These are phyloP conservation scores for Ophiothrix spiculata DNA, from an alignment of 35 echinoderm and acorn worm genomes.

Conservation along the genomic window DNA sequence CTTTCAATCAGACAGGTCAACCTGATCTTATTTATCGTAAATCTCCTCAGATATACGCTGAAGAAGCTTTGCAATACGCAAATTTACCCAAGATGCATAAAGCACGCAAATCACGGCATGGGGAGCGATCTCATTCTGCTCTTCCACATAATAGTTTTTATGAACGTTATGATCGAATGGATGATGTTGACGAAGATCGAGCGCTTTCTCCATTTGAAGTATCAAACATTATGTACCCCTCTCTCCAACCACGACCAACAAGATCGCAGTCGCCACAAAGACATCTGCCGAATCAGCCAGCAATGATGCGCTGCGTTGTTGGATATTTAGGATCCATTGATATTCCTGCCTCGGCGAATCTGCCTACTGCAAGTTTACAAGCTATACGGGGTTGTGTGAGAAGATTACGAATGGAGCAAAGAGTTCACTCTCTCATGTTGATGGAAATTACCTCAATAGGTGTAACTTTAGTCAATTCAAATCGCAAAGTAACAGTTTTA, in stretches of 20 bases:
- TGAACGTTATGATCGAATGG: constrained; percentile 61
- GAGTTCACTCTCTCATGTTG: constrained; percentile 87
- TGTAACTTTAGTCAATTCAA: constrained; percentile 72
- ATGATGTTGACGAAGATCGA: constrained; percentile 60
- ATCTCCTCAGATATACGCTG: constrained; percentile 39
- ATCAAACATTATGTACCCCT: constrained; percentile 82
- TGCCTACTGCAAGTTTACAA: constrained; percentile 94
- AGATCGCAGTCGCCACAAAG: constrained; percentile 4
- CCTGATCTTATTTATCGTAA: constrained; percentile 45
- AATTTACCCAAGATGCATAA: constrained; percentile 40
- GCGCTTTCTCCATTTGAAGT: constrained; percentile 84
- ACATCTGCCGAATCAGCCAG: constrained; percentile 1
- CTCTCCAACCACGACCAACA: not conserved
- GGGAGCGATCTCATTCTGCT: constrained; percentile 34
- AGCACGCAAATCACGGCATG: constrained; percentile 29
- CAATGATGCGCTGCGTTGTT: constrained; percentile 59
- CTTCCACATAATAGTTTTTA: constrained; percentile 37
- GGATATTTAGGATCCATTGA: constrained; percentile 98
- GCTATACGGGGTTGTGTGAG: constrained; percentile 94
- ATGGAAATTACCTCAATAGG: constrained; percentile 80
- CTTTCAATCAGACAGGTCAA: constrained; percentile 67
- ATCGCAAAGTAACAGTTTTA: constrained; percentile 58
- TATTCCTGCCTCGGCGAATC: constrained; percentile 91
- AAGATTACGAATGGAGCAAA: constrained; percentile 83
- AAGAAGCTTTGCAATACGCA: not conserved